Evolutionary conservation across 2,113 vertebrate genomes (phyloP).

Genomic region (Grammomys surdaster): DNA sequence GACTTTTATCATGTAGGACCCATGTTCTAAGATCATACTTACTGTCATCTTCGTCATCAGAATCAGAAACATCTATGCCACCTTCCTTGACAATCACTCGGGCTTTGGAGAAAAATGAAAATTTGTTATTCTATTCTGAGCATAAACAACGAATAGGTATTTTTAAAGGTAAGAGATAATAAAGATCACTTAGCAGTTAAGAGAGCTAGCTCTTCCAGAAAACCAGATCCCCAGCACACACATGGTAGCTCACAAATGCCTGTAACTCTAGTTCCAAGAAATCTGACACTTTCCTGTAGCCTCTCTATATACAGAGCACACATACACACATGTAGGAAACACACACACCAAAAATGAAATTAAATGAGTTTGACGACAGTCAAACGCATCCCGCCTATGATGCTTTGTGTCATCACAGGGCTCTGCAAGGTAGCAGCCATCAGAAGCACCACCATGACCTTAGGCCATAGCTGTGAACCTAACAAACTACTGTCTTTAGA

Average conservation of each 20-base stretch:
- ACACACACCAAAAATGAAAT: background rate
- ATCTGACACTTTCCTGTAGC: background rate
- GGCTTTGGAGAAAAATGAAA: constrained; percentile 85
- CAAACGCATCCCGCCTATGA: background rate
- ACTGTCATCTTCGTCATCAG: constrained; percentile 97
- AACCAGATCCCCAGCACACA: background rate
- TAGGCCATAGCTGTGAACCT: background rate
- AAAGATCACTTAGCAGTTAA: background rate
- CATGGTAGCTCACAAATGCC: background rate
- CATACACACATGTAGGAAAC: background rate
- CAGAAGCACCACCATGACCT: background rate
- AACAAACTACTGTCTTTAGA: background rate
- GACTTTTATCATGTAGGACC: background rate
- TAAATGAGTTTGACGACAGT: background rate
- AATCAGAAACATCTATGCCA: constrained; percentile 94
- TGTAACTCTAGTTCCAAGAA: background rate
- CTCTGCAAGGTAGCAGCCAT: background rate
- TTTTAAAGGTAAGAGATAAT: background rate
- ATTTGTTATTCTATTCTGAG: background rate
- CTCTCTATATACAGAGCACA: background rate
- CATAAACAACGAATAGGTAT: background rate
- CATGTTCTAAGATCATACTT: constrained; percentile 80
- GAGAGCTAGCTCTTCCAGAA: background rate
- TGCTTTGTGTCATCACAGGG: background rate
- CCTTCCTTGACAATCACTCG: constrained; percentile 92